These are phyloP conservation scores for Noctua janthina DNA, from an alignment of 2,888 invertebrate genomes.

Conservation along the genomic window DNA sequence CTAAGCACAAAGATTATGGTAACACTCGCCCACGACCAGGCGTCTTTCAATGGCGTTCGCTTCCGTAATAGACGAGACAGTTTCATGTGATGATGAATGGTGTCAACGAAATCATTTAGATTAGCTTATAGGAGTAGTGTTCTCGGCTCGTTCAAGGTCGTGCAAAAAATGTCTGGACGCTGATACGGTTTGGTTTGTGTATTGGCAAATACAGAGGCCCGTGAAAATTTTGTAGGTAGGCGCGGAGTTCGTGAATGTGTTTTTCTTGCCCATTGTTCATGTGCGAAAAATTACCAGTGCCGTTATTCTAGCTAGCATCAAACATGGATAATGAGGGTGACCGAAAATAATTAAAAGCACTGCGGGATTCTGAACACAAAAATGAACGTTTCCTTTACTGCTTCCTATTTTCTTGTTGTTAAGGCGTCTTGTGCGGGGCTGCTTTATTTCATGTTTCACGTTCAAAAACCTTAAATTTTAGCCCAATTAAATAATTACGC, in stretches of 20 bases:
- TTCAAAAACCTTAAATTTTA: not conserved
- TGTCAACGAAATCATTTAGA: conserved; percentile 26
- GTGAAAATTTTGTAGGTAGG: conserved; percentile 27
- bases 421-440: not conserved
- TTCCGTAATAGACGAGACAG: conserved; percentile 29
- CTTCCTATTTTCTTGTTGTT: not conserved
- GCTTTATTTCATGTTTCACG: not conserved
- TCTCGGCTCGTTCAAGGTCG: conserved; percentile 39
- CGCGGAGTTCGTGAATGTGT: not conserved
- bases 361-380: not conserved
- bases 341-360: not conserved
- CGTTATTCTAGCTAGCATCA: not conserved
- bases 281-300: conserved; percentile 4
- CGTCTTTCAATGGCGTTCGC: conserved; percentile 7
- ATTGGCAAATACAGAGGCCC: conserved; percentile 49
- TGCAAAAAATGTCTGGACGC: conserved; percentile 47
- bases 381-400: not conserved
- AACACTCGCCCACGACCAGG: conserved; percentile 22
- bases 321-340: not conserved
- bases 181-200: conserved; percentile 14
- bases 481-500: not conserved
- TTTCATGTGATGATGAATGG: conserved; percentile 28
- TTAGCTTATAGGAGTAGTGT: conserved; percentile 21
- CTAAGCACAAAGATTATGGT: conserved; percentile 15
- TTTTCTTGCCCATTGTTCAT: conserved; percentile 11